A percentile compares a stretch with the other conserved stretches of the same genome.
Evolutionary conservation across 2,113 vertebrate genomes (phyloP).

Genomic region (Garra rufa): DNA sequence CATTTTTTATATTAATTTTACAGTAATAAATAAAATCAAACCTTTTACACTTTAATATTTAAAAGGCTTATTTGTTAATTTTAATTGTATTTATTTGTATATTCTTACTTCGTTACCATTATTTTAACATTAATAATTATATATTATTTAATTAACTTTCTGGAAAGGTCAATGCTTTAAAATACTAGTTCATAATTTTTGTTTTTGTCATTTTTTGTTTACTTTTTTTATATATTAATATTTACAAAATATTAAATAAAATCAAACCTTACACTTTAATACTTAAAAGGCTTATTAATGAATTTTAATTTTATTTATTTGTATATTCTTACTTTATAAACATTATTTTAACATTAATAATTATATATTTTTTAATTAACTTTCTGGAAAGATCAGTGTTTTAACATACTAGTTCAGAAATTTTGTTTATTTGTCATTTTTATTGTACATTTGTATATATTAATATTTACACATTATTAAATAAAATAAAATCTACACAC

Average conservation of each 20-base stretch:
- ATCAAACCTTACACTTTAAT: no score
- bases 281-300: no score
- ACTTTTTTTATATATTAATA: neutral
- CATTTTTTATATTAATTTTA: no score
- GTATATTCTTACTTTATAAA: neutral
- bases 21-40: neutral
- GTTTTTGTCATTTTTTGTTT: neutral
- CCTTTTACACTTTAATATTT: no score
- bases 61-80: neutral
- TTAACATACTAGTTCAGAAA: no score
- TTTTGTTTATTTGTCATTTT: no score
- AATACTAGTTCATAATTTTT: neutral
- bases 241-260: neutral
- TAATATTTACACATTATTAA: neutral
- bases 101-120: neutral
- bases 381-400: no score
- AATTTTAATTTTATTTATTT: neutral
- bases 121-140: neutral
- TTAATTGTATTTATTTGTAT: neutral
- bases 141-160: neutral
- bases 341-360: neutral
- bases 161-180: neutral
- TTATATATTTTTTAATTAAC: no score
- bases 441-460: no score
- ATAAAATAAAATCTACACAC: no score